Percentiles rank a stretch among this genome's conserved stretches.
Evolutionary conservation across 2,113 vertebrate species (phyloP).

Genomic region (Cyphomyrus plagiostoma): DNA sequence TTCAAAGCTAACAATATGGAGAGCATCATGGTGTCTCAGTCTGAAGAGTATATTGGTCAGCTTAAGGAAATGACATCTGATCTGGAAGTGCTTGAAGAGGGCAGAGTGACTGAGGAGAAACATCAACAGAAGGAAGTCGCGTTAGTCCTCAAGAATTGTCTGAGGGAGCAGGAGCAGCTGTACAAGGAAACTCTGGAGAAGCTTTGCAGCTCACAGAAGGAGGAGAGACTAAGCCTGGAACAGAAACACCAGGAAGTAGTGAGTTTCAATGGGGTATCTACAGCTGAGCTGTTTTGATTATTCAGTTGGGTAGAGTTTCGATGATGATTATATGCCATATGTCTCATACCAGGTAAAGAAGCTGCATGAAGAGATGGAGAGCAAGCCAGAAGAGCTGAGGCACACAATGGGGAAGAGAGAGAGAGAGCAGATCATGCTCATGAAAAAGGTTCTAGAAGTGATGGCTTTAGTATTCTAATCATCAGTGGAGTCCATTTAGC

Average conservation of each 20-base stretch:
- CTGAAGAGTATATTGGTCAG: conserved; percentile 58
- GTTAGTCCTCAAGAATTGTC: conserved; percentile 40
- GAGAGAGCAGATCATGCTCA: conserved; percentile 60
- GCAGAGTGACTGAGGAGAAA: conserved; percentile 59
- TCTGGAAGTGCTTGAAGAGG: conserved; percentile 52
- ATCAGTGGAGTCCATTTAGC: background rate
- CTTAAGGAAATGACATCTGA: conserved; percentile 59
- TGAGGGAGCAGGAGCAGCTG: conserved; percentile 41
- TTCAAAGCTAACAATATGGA: conserved; percentile 55
- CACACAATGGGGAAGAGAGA: conserved; percentile 57
- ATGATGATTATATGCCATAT: background rate
- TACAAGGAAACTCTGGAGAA: background rate
- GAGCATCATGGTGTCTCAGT: conserved; percentile 55
- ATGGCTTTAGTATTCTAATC: background rate
- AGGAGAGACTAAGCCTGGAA: conserved; percentile 47
- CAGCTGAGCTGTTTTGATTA: background rate
- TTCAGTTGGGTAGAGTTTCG: background rate
- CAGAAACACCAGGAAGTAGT: conserved; percentile 54
- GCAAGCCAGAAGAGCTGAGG: conserved; percentile 42
- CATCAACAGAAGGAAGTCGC: conserved; percentile 51
- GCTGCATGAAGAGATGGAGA: conserved; percentile 50
- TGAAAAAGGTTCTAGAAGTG: conserved; percentile 66
- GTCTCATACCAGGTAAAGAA: conserved; percentile 53
- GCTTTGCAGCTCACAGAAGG: conserved; percentile 35
- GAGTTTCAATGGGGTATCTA: conserved; percentile 2